Conservation (phyloP, 2,797 vertebrate genomes). For the Phoxinus dragarum region DNA sequence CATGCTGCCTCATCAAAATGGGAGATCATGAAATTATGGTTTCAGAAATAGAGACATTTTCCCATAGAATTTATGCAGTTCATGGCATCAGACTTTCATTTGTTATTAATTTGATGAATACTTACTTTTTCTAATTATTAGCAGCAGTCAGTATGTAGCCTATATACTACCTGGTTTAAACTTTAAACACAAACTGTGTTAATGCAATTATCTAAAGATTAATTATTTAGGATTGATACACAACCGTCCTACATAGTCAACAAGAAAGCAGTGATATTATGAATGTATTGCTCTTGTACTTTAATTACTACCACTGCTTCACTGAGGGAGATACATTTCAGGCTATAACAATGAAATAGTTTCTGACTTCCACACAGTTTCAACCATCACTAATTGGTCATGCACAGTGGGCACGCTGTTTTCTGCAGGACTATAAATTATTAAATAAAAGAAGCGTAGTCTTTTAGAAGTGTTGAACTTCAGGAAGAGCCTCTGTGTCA, state of each 20-base stretch:
- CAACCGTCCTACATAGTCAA: not conserved
- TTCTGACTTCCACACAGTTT: constrained; percentile 35
- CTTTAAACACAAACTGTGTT: not conserved
- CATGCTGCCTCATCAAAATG: constrained; percentile 31
- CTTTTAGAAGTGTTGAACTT: constrained; percentile 43
- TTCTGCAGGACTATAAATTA: constrained; percentile 40
- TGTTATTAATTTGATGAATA: not conserved
- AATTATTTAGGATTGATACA: not conserved
- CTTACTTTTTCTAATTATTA: not conserved
- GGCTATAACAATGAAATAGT: constrained; percentile 7
- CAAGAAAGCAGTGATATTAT: not conserved
- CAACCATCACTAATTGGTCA: constrained; percentile 51
- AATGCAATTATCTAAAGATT: not conserved
- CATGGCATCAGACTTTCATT: not conserved
- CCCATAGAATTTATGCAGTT: not conserved
- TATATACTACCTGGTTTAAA: not conserved
- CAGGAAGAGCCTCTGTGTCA: constrained; percentile 32
- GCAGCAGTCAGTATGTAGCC: not conserved
- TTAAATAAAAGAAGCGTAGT: constrained; percentile 29
- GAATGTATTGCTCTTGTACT: constrained; percentile 1
- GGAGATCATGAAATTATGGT: not conserved
- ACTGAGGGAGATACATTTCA: constrained; percentile 15
- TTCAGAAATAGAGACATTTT: constrained; percentile 10
- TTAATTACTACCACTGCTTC: not conserved
- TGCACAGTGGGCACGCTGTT: constrained; percentile 36